These are phyloP conservation scores for Platygyra sinensis DNA, from an alignment of 64 coral and sea anemone genomes.

Conservation along the genomic window DNA sequence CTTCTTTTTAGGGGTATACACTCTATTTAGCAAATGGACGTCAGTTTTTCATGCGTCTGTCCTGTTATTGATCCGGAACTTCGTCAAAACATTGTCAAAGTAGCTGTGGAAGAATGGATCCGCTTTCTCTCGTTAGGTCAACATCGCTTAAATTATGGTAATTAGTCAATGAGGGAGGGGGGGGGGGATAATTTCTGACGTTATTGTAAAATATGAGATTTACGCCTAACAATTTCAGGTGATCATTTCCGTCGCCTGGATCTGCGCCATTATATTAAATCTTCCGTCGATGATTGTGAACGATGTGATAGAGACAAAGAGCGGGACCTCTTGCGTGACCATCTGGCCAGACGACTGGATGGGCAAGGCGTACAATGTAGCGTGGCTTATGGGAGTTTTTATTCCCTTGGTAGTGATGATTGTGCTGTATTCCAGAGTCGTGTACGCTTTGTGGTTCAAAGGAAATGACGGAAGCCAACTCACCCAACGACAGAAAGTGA, in stretches of 20 bases:
- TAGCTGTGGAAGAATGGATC: too few species aligned
- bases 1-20: too few species aligned
- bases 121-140: too few species aligned
- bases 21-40: too few species aligned
- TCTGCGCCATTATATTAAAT: not conserved
- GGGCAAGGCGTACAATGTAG: not conserved
- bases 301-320: not conserved
- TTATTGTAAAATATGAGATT: too few species aligned
- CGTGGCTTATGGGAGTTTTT: not conserved
- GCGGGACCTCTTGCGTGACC: not conserved
- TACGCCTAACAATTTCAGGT: too few species aligned
- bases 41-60: too few species aligned
- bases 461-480: not conserved
- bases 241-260: not conserved
- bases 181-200: too few species aligned
- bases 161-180: too few species aligned
- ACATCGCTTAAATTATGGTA: too few species aligned
- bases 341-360: constrained; percentile 8
- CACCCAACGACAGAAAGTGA: not conserved
- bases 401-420: constrained; percentile 20
- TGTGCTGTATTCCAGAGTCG: constrained; percentile 46
- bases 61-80: too few species aligned
- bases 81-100: too few species aligned
- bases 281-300: not conserved
- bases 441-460: constrained; percentile 50